A percentile compares a stretch with the other conserved stretches of the same genome.
phyloP scores from a whole-genome alignment of 2,797 vertebrate species.

The Pelobates cultripes region DNA sequence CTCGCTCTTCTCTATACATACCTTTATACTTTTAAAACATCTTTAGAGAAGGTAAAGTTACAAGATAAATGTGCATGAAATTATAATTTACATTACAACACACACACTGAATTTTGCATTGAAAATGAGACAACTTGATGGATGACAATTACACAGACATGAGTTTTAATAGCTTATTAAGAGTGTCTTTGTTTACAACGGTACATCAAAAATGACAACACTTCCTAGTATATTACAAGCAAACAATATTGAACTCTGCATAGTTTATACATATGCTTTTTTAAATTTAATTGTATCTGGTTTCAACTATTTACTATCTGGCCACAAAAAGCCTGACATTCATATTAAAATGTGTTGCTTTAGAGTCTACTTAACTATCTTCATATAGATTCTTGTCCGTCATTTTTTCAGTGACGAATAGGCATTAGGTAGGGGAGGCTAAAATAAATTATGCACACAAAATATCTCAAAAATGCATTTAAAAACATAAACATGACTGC shows the following conservation, averaged over 20 bases:
- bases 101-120: constrained; percentile 73
- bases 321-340: constrained; percentile 96
- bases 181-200: constrained; percentile 89
- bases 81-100: constrained; percentile 76
- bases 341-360: constrained; percentile 86
- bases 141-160: constrained; percentile 83
- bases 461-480: constrained; percentile 17
- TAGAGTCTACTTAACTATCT: constrained; percentile 72
- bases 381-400: constrained; percentile 71
- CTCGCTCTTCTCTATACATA: constrained; percentile 74
- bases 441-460: constrained; percentile 68
- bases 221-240: constrained; percentile 89
- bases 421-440: constrained; percentile 42
- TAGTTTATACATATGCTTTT: constrained; percentile 94
- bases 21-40: constrained; percentile 73
- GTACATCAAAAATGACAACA: constrained; percentile 92
- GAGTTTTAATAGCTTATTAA: constrained; percentile 80
- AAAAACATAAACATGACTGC: constrained; percentile 24
- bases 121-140: constrained; percentile 73
- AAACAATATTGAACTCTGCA: constrained; percentile 91
- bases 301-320: constrained; percentile 85
- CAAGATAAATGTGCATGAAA: constrained; percentile 76
- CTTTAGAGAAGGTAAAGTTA: constrained; percentile 67
- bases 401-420: constrained; percentile 37
- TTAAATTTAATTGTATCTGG: constrained; percentile 83